Evolutionary conservation across 2,797 vertebrate genomes (phyloP).

Genomic region (Halcyon chelicuti): DNA sequence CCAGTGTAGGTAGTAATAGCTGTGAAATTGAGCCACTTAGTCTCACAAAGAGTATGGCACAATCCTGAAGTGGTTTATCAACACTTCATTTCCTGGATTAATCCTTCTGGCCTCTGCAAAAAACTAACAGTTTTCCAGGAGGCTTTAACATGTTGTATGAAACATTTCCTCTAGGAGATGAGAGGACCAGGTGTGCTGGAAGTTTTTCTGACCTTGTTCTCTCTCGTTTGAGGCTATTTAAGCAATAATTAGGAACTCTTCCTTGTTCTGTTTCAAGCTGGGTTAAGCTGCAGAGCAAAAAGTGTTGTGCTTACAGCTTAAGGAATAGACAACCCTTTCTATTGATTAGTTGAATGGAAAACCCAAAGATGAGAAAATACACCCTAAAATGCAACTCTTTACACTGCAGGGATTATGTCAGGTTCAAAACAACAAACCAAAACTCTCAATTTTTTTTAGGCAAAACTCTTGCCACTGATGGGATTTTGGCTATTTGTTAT

Average conservation of each 20-base stretch:
- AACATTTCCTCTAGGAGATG: background rate
- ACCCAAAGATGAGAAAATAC: background rate
- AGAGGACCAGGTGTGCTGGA: background rate
- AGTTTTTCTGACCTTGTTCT: background rate
- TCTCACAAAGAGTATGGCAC: background rate
- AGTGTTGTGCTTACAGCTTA: background rate
- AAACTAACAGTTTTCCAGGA: background rate
- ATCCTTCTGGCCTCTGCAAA: background rate
- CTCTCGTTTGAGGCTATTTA: background rate
- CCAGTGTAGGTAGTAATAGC: background rate
- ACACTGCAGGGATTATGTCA: fast-evolving
- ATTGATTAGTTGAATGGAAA: background rate
- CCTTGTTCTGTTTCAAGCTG: background rate
- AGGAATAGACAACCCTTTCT: background rate
- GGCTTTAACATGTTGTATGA: background rate
- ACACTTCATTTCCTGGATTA: background rate
- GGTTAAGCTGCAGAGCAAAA: background rate
- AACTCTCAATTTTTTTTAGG: background rate
- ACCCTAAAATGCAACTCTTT: background rate
- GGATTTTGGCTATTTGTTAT: background rate
- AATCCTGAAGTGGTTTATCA: background rate
- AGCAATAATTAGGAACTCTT: background rate
- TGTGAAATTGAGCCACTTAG: background rate
- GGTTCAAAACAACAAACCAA: background rate
- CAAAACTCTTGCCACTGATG: background rate